phyloP scores from a whole-genome alignment of 1,140 invertebrate genomes.

The Drosophila parvula region DNA sequence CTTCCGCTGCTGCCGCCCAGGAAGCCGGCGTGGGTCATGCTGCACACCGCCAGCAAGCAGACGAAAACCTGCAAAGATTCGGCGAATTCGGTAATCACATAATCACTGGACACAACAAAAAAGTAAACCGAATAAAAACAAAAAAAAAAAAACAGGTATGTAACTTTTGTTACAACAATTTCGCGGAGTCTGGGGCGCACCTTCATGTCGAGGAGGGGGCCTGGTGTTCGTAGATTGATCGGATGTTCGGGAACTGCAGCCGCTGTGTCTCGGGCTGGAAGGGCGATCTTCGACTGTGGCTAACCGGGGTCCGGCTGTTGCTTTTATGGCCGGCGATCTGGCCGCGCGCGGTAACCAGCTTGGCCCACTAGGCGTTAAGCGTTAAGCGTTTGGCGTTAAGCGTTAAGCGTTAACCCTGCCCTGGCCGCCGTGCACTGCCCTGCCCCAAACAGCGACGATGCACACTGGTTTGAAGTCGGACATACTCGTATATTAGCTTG shows the following conservation, averaged over 20 bases:
- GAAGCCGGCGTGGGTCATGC: constrained; percentile 73
- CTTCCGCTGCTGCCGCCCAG: constrained; percentile 55
- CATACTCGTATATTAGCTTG: no score
- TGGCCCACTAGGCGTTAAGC: constrained; percentile 1
- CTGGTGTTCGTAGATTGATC: constrained; percentile 8
- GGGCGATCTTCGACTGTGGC: constrained; percentile 72
- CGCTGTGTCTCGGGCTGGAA: constrained; percentile 52
- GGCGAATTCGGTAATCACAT: constrained; percentile 10
- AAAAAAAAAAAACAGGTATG: constrained; percentile 12
- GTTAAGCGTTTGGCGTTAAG: neutral
- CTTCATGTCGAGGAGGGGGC: constrained; percentile 58
- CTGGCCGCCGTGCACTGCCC: constrained; percentile 8
- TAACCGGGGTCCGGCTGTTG: neutral
- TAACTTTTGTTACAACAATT: constrained; percentile 21
- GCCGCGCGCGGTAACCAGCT: constrained; percentile 25
- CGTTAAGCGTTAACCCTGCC: constrained; percentile 9
- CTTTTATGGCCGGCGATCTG: constrained; percentile 58
- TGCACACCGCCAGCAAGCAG: constrained; percentile 75
- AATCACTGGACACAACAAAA: constrained; percentile 32
- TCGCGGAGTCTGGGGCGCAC: constrained; percentile 46
- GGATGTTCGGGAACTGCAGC: constrained; percentile 23
- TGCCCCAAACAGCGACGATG: constrained; percentile 3
- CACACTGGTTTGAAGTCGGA: constrained; percentile 1
- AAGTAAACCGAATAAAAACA: neutral
- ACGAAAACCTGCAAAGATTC: constrained; percentile 66